Evolutionary conservation across 2,113 vertebrate genomes (phyloP).

Genomic region (Tetrax tetrax): DNA sequence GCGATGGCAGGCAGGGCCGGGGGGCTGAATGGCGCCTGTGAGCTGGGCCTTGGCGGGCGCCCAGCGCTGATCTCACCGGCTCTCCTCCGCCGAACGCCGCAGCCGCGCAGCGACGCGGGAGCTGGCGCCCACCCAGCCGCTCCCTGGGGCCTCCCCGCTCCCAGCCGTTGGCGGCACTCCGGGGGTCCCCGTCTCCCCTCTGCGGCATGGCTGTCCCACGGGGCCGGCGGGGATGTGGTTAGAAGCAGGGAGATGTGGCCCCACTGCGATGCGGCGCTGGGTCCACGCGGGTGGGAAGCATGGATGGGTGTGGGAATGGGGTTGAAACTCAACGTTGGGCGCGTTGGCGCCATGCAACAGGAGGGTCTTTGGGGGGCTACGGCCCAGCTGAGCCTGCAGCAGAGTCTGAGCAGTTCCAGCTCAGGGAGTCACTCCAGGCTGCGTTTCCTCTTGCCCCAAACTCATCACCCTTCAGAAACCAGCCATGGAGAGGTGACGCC

Average conservation of each 20-base stretch:
- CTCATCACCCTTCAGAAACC: neutral
- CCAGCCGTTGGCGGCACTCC: neutral
- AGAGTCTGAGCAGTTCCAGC: fast-evolving
- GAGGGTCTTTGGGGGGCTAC: no score
- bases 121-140: neutral
- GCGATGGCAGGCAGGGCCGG: neutral
- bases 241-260: neutral
- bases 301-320: fast-evolving
- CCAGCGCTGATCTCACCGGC: conserved; percentile 57
- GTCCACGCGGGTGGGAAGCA: fast-evolving
- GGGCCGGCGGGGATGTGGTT: fast-evolving
- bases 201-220: fast-evolving
- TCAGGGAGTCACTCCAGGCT: neutral
- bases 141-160: neutral
- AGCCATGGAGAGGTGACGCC: fast-evolving
- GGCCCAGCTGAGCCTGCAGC: fast-evolving
- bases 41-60: conserved; percentile 39
- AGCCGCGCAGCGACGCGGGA: neutral
- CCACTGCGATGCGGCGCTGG: fast-evolving
- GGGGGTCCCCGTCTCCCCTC: neutral
- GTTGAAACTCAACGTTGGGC: fast-evolving
- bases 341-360: fast-evolving
- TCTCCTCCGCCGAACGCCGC: neutral
- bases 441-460: fast-evolving
- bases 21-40: conserved; percentile 62